These are phyloP conservation scores for Apodemia duryi DNA, from an alignment of 2,888 invertebrate genomes.

Conservation along the genomic window DNA sequence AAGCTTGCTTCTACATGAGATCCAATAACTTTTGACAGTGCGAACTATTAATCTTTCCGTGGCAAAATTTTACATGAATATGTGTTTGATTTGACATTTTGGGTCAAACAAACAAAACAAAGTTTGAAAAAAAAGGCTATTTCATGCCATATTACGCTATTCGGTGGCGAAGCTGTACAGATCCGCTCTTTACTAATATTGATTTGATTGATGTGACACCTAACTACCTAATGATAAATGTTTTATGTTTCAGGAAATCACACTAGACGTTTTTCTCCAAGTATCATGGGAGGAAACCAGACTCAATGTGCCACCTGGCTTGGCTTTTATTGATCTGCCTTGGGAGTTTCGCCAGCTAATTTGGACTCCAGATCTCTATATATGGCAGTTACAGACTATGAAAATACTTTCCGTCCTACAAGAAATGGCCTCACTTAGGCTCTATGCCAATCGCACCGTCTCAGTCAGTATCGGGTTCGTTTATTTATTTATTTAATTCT, in stretches of 20 bases:
- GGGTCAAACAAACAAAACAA: too few relatives aligned
- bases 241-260: constrained; percentile 69
- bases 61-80: too few relatives aligned
- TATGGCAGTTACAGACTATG: constrained; percentile 82
- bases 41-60: too few relatives aligned
- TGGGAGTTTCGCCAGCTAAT: constrained; percentile 81
- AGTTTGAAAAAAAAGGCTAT: too few relatives aligned
- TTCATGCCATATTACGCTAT: too few relatives aligned
- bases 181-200: too few relatives aligned
- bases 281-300: constrained; percentile 81
- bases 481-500: constrained; percentile 24
- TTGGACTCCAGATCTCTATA: constrained; percentile 82
- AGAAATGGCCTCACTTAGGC: constrained; percentile 81
- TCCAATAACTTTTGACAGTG: too few relatives aligned
- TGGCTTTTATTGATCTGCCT: constrained; percentile 78
- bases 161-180: too few relatives aligned
- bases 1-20: too few relatives aligned
- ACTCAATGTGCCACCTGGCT: constrained; percentile 62
- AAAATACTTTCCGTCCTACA: constrained; percentile 80
- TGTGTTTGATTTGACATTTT: too few relatives aligned
- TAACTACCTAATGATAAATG: too few relatives aligned
- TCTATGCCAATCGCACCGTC: constrained; percentile 81
- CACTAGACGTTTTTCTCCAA: constrained; percentile 81
- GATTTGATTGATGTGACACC: too few relatives aligned
- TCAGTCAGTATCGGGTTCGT: constrained; percentile 83